Evolutionary conservation across 2,797 vertebrate species (phyloP).

Genomic region (Molossus molossus): DNA sequence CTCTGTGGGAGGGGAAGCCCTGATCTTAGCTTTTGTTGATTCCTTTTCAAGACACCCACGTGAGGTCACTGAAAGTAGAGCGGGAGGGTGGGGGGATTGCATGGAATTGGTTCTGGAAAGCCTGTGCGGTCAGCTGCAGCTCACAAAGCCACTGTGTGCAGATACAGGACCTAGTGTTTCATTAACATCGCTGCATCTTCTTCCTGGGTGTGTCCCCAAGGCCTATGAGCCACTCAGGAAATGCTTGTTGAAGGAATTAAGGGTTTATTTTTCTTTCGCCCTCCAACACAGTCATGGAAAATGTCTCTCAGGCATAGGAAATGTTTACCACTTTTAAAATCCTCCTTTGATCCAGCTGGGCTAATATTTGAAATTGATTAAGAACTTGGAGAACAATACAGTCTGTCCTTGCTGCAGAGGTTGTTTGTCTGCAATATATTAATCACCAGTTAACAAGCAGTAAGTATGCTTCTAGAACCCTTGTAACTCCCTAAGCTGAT

Average conservation of each 20-base stretch:
- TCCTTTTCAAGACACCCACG: background rate
- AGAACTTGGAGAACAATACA: background rate
- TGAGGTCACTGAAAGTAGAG: background rate
- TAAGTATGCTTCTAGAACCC: background rate
- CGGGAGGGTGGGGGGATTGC: background rate
- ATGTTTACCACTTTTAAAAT: slow-evolving; percentile 67
- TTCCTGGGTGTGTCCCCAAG: background rate
- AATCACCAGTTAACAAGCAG: background rate
- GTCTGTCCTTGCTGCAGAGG: background rate
- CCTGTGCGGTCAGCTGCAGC: too few species aligned
- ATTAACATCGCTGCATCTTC: background rate
- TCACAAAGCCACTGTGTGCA: background rate
- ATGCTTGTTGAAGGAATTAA: slow-evolving; percentile 6
- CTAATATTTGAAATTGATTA: slow-evolving; percentile 83
- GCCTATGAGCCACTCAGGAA: rapidly evolving
- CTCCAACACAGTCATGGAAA: background rate
- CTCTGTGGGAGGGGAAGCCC: background rate
- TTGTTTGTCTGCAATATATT: background rate
- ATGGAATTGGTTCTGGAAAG: rapidly evolving
- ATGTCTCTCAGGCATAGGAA: slow-evolving; percentile 9
- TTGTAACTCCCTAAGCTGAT: background rate
- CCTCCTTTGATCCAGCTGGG: slow-evolving; percentile 72
- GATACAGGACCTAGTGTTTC: background rate
- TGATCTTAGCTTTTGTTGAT: background rate
- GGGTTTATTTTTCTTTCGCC: slow-evolving; percentile 35